Evolutionary conservation across 2,888 invertebrate species (phyloP), one percentile per base, ranked within the genome.

Genomic region (Eilema griseolum): DNA sequence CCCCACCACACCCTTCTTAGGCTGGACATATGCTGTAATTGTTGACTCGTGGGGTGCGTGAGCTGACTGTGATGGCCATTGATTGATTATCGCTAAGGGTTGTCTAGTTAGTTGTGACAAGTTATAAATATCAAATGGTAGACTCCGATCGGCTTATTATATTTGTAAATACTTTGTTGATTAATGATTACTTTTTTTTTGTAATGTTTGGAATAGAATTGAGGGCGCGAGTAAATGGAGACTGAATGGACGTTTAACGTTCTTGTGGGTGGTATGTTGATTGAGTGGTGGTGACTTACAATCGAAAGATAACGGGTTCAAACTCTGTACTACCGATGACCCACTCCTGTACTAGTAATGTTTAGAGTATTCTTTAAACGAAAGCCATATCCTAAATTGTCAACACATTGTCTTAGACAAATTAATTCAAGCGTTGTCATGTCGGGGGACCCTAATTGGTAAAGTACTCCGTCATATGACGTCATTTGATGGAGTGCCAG

Each of bases 21-120:
- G 63, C 76, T 77, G 71, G 67, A 74, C 92, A 93, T 92, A 92
- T 89, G 92, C 88, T 82, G 72, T 92, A 91, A 92, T 92, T 85
- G 88, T 86, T 82, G 66, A 65, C 79, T 83, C 78, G 80, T 82
- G 71, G 67, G 73, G 70, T 76, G 67, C 76, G 87, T 84, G 84
- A 84, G 79, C 70, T 66, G 66, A 37, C 66, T 67, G 57, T 76
- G 85, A 84, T 86, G 85, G 78, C 75, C 77, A 80, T 75, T 86
- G 84, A 86, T 86, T 83, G 85, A 86, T 84, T 85, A 81, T 74
- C 71, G n/a, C 61, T 60, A 67, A 61, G 67, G 67, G 65, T 61
- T 77, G 71, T 75, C 74, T 72, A 68, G 66, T 62, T 57, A 62
- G 12, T 56, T 65, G 31, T 52, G 67, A 66, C 66, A 65, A 68